Conservation (phyloP, 1,140 invertebrate species). For the Caenorhabditis latens region DNA sequence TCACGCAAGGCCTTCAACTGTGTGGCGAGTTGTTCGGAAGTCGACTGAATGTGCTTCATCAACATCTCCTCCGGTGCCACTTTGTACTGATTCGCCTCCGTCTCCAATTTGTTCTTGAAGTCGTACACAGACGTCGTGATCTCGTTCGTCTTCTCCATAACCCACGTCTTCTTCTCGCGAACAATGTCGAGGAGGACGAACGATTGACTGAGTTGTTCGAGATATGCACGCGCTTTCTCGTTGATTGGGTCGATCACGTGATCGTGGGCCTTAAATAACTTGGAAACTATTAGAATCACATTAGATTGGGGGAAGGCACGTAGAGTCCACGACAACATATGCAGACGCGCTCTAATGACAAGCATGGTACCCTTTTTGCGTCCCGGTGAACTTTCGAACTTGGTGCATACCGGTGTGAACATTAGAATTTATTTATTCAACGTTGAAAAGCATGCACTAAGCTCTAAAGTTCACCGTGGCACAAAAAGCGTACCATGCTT, state of each 20-base stretch:
- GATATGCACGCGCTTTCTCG: conserved; percentile 16
- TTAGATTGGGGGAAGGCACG: neutral
- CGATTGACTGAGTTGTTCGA: conserved; percentile 52
- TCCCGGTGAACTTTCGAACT: too few species aligned
- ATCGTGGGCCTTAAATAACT: conserved; percentile 56
- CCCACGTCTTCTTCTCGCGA: conserved; percentile 51
- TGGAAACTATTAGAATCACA: neutral
- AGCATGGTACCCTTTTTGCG: too few species aligned
- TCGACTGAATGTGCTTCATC: conserved; percentile 47
- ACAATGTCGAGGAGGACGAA: conserved; percentile 48
- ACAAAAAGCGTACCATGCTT: too few species aligned
- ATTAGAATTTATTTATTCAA: too few species aligned
- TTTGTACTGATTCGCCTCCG: conserved; percentile 35
- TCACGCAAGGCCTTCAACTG: conserved; percentile 28
- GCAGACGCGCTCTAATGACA: too few species aligned
- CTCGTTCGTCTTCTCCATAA: conserved; percentile 28
- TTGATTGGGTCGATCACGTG: conserved; percentile 52
- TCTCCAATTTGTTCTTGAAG: conserved; percentile 36
- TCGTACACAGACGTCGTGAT: conserved; percentile 39
- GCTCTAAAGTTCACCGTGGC: too few species aligned
- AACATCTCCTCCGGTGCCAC: conserved; percentile 39
- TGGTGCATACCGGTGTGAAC: too few species aligned
- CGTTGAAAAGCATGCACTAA: too few species aligned
- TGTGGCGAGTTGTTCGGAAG: neutral
- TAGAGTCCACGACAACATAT: too few species aligned